Percentiles rank a stretch among this genome's conserved stretches.
phyloP scores from a whole-genome alignment of 2,113 vertebrate genomes.

The Isurus oxyrinchus region DNA sequence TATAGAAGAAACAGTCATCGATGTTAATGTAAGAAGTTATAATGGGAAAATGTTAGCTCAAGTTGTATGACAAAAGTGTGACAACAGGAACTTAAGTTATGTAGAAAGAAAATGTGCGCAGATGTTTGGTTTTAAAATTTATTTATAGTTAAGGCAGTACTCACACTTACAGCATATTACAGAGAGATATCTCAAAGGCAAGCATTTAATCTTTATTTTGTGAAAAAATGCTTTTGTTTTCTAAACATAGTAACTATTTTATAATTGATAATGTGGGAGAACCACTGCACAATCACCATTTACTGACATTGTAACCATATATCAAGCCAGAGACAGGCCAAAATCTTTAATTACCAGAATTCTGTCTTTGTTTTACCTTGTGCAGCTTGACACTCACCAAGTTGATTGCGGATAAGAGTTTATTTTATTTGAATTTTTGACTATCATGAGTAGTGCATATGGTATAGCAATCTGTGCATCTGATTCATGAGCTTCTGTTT shows the following conservation, averaged over 20 bases:
- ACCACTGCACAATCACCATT: neutral
- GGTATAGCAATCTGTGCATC: neutral
- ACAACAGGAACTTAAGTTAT: neutral
- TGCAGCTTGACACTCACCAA: neutral
- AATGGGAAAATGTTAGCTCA: neutral
- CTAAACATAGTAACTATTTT: neutral
- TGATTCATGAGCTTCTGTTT: neutral
- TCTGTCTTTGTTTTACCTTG: neutral
- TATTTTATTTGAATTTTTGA: neutral
- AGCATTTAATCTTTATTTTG: neutral
- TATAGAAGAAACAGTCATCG: neutral
- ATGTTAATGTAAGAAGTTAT: neutral
- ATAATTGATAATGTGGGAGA: neutral
- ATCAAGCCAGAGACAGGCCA: neutral
- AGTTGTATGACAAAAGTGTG: neutral
- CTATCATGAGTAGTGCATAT: neutral
- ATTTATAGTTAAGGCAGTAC: neutral
- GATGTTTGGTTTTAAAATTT: neutral
- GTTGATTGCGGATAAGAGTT: neutral
- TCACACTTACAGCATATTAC: neutral
- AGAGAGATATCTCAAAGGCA: neutral
- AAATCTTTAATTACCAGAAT: neutral
- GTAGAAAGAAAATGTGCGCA: neutral
- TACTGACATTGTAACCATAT: neutral
- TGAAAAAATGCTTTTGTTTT: neutral